Evolutionary conservation across 1,140 invertebrate genomes (phyloP).

Genomic region (Aradophagus sp.): DNA sequence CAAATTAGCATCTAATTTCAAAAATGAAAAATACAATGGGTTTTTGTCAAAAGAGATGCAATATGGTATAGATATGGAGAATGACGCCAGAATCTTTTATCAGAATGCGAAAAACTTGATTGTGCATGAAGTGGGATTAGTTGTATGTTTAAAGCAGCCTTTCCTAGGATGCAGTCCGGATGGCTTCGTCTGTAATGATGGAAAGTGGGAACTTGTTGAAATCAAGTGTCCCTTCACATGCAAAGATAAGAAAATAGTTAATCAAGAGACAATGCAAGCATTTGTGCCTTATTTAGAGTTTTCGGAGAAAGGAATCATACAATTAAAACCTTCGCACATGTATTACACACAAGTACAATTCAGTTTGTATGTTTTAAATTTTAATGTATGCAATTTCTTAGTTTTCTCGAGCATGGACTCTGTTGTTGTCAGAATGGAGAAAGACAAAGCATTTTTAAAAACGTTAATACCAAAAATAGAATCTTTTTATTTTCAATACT

Average conservation of each 20-base stretch:
- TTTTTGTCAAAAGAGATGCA: constrained; percentile 33
- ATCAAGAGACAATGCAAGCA: constrained; percentile 18
- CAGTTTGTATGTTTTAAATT: neutral
- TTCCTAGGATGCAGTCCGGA: constrained; percentile 58
- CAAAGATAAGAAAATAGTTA: constrained; percentile 40
- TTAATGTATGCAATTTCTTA: neutral
- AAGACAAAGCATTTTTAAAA: constrained; percentile 7
- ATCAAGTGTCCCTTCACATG: constrained; percentile 60
- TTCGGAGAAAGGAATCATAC: constrained; percentile 9
- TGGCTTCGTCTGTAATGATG: constrained; percentile 54
- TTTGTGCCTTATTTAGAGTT: constrained; percentile 16
- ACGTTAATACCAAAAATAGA: constrained; percentile 6
- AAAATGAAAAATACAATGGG: constrained; percentile 48
- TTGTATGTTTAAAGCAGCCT: constrained; percentile 52
- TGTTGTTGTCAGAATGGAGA: neutral
- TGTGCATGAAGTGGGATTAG: constrained; percentile 51
- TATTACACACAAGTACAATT: constrained; percentile 9
- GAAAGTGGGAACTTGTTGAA: constrained; percentile 47
- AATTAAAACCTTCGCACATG: neutral
- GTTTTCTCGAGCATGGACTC: neutral
- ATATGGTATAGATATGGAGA: constrained; percentile 43
- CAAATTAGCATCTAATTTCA: constrained; percentile 28
- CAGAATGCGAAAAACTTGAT: constrained; percentile 18
- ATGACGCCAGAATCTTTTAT: constrained; percentile 23
- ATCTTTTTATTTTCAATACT: constrained; percentile 4